Evolutionary conservation across 2,797 vertebrate species (phyloP).

Genomic region (Pseudochaenichthys georgianus): DNA sequence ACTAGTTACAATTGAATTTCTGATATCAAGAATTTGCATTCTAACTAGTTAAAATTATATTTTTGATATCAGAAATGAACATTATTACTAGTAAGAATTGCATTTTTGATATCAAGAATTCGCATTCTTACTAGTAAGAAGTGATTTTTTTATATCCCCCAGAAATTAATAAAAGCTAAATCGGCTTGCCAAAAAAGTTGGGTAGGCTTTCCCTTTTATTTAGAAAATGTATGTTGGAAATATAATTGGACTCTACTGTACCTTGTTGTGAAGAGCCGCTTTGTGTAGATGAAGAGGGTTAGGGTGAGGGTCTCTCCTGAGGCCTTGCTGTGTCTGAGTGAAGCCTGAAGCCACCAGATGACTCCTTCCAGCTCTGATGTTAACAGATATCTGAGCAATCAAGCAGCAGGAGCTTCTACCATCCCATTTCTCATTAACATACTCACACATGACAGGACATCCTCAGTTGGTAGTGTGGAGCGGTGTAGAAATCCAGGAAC

Average conservation of each 20-base stretch:
- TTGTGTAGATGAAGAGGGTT: slow-evolving; percentile 38
- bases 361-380: slow-evolving; percentile 43
- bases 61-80: too few species aligned
- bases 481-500: slow-evolving; percentile 37
- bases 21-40: too few species aligned
- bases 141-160: too few species aligned
- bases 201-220: too few species aligned
- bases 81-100: too few species aligned
- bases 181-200: too few species aligned
- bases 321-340: slow-evolving; percentile 3
- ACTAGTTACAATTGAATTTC: too few species aligned
- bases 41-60: too few species aligned
- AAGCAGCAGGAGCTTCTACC: slow-evolving; percentile 25
- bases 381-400: slow-evolving; percentile 50
- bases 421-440: slow-evolving; percentile 48
- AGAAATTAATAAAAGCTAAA: too few species aligned
- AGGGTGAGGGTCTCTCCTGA: slow-evolving; percentile 38
- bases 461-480: slow-evolving; percentile 54
- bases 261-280: slow-evolving; percentile 44
- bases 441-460: slow-evolving; percentile 72
- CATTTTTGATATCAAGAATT: too few species aligned
- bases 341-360: slow-evolving; percentile 2
- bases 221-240: neutral
- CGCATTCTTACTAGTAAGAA: too few species aligned
- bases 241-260: slow-evolving; percentile 15